These are phyloP conservation scores for Micropterix aruncella DNA, from an alignment of 2,888 invertebrate species.

Conservation along the genomic window DNA sequence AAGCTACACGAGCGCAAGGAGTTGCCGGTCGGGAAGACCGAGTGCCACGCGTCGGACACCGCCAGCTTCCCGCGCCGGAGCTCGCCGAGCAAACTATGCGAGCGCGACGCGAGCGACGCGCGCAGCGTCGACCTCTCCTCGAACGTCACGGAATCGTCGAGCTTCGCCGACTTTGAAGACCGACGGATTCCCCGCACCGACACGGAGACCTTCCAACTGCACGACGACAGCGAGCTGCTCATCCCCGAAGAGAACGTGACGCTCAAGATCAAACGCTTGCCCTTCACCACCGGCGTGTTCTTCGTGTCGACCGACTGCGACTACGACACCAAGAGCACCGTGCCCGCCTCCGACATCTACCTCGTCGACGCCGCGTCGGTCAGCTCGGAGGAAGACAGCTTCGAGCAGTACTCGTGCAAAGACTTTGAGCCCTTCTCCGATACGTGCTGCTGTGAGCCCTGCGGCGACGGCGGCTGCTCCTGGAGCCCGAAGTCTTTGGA, in stretches of 20 bases:
- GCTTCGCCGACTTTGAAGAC: slow-evolving; percentile 35
- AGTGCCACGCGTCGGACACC: slow-evolving; percentile 38
- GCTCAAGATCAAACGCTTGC: slow-evolving; percentile 32
- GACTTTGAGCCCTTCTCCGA: slow-evolving; percentile 46
- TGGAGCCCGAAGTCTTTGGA: slow-evolving; percentile 37
- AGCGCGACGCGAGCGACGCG: slow-evolving; percentile 26
- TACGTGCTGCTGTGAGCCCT: slow-evolving; percentile 42
- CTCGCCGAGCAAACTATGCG: slow-evolving; percentile 22
- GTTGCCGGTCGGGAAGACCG: slow-evolving; percentile 25
- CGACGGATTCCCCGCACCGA: slow-evolving; percentile 24
- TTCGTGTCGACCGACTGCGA: slow-evolving; percentile 21
- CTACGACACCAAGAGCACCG: slow-evolving; percentile 17
- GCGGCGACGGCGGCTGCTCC: slow-evolving; percentile 33
- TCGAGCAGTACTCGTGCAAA: slow-evolving; percentile 39
- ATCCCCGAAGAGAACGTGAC: slow-evolving; percentile 20
- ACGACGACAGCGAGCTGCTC: slow-evolving; percentile 17
- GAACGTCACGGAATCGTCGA: slow-evolving; percentile 34
- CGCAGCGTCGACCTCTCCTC: slow-evolving; percentile 34
- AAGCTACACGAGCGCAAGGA: slow-evolving; percentile 16
- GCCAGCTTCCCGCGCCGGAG: slow-evolving; percentile 26
- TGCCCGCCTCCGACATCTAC: slow-evolving; percentile 23
- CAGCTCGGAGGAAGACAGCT: slow-evolving; percentile 26
- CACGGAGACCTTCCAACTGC: slow-evolving; percentile 15
- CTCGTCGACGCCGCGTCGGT: slow-evolving; percentile 26
- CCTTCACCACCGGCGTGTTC: slow-evolving; percentile 31